These are phyloP conservation scores for Onychostoma macrolepis DNA, from an alignment of 2,113 vertebrate species.

Conservation along the genomic window DNA sequence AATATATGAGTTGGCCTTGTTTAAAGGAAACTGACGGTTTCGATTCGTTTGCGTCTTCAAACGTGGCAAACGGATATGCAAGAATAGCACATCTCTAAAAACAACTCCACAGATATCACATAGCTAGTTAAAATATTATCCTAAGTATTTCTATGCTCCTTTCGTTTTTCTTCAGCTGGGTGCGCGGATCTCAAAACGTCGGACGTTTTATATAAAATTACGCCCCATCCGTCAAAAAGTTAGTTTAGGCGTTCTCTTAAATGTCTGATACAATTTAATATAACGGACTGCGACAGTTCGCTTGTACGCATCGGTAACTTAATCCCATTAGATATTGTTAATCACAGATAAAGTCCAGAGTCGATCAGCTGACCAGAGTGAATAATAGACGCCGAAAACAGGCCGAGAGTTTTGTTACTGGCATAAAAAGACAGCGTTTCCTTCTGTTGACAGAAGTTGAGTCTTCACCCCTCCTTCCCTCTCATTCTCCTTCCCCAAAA, in stretches of 20 bases:
- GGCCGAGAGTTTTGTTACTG: constrained; percentile 3
- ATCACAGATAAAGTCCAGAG: constrained; percentile 18
- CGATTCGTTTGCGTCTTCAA: constrained; percentile 4
- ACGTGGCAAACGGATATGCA: constrained; percentile 2
- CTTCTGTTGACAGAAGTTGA: constrained; percentile 57
- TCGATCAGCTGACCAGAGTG: not conserved
- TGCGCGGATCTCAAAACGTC: not conserved
- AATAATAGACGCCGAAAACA: not conserved
- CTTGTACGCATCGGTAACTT: not conserved
- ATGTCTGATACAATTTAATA: not conserved
- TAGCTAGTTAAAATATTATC: not conserved
- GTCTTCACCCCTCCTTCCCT: constrained; percentile 56
- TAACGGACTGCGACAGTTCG: not conserved
- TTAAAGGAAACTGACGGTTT: not conserved
- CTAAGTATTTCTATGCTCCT: not conserved
- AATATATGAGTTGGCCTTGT: not conserved
- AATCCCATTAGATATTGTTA: not conserved
- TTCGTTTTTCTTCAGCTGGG: not conserved
- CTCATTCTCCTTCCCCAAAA: constrained; percentile 59
- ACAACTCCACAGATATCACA: not conserved
- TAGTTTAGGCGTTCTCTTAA: not conserved
- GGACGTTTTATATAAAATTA: not conserved
- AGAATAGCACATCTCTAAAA: not conserved
- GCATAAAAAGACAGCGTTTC: constrained; percentile 44
- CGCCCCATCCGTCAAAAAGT: constrained; percentile 4